Evolutionary conservation across 64 coral and sea anemone species (phyloP), one percentile per base, ranked within the genome.

Genomic region (Cladopsammia gracilis): DNA sequence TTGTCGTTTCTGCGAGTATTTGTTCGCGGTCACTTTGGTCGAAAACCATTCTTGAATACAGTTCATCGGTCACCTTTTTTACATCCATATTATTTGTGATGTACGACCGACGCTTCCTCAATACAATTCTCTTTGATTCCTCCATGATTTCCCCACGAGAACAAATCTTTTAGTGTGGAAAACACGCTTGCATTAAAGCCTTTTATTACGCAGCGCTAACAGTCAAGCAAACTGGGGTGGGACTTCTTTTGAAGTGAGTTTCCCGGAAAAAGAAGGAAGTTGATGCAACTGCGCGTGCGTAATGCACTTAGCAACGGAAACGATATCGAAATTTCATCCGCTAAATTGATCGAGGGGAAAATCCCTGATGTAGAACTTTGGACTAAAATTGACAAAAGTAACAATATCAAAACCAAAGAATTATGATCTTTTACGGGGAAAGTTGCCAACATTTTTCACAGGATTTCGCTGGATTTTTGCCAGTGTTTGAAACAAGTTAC

Each of bases 1-100:
- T 77, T 8, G 94, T 90, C 10, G 53, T 90, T 50, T 75, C 16
- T 14, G 62, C 75, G n/a, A 82, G 66, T 6, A 98, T 89, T 4
- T 86, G 75, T 5, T 98, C 94, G 56, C 75, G 79, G 13, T 93
- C 94, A 76, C 15, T 72, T 43, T 87, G 90, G 26, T 78, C 86
- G 3, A 98, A 60, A 69, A 98, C 88, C 2, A 24, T 69, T 68
- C 78, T 44, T 52, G 86, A 62, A 87, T 85, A 98, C 1, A 98
- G 83, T 64, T 52, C 61, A 0, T 94, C 95, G 26, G 88, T 73
- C n/a, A 95, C 87, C 58, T 20, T 81, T 6, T 74, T 90, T 58
- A 82, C 90, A 51, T 98, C 68, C 5, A 83, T 62, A 8, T 83
- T 50, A 20, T 45, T 4, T 10, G 58, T 20, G 19, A 83, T 61